Evolutionary conservation across 2,888 invertebrate species (phyloP).

Genomic region (Micoletzkya japonica): DNA sequence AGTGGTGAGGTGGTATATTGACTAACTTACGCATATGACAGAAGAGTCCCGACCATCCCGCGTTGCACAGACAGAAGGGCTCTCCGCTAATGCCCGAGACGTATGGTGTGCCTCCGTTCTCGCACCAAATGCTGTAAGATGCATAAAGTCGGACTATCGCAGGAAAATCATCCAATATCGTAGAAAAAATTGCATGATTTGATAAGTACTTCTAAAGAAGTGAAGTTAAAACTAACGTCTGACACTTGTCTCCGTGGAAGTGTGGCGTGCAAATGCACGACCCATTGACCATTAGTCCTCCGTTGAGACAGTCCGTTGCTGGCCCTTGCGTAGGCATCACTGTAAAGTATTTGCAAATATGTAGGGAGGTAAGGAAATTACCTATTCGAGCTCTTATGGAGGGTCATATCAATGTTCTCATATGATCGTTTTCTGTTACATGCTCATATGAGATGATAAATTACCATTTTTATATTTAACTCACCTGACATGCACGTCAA

Average conservation of each 20-base stretch:
- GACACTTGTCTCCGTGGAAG: slow-evolving; percentile 47
- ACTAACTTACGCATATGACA: slow-evolving; percentile 40
- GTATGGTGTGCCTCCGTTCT: slow-evolving; percentile 51
- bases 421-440: too few relatives aligned
- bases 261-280: slow-evolving; percentile 48
- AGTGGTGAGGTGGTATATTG: too few relatives aligned
- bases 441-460: neutral
- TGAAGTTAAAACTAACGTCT: slow-evolving; percentile 27
- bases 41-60: slow-evolving; percentile 43
- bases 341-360: too few relatives aligned
- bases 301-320: slow-evolving; percentile 49
- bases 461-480: neutral
- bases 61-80: slow-evolving; percentile 46
- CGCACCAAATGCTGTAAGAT: slow-evolving; percentile 35
- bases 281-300: slow-evolving; percentile 42
- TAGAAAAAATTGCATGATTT: too few relatives aligned
- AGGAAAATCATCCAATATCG: too few relatives aligned
- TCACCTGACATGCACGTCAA: slow-evolving; percentile 44
- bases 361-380: neutral
- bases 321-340: slow-evolving; percentile 41
- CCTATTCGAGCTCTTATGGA: neutral
- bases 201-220: too few relatives aligned
- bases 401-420: too few relatives aligned
- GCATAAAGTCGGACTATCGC: neutral
- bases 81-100: slow-evolving; percentile 19